Percentiles rank a stretch among this genome's conserved stretches.
Conservation (phyloP, 1,140 invertebrate species). For the Panagrolaimus sp. region DNA sequence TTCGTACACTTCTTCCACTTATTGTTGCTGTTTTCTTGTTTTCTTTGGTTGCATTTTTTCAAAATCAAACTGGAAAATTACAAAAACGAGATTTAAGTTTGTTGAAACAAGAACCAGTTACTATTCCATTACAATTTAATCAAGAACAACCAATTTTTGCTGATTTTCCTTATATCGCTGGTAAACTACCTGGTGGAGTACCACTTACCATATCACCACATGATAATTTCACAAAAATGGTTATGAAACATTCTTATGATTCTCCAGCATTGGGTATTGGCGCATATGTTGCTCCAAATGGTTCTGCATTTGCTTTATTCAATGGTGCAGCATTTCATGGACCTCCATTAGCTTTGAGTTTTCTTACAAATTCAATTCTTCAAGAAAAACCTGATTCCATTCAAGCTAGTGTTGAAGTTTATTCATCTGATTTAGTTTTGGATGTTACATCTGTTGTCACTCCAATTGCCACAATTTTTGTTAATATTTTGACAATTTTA, state of each 20-base stretch:
- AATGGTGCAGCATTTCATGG: constrained; percentile 36
- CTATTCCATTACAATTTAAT: constrained; percentile 22
- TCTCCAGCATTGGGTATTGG: constrained; percentile 38
- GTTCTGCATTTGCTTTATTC: constrained; percentile 31
- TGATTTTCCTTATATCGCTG: constrained; percentile 21
- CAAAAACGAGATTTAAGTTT: constrained; percentile 26
- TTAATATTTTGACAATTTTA: constrained; percentile 20
- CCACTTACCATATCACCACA: constrained; percentile 14
- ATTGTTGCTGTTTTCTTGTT: constrained; percentile 29
- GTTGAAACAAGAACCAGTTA: constrained; percentile 22
- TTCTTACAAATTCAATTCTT: constrained; percentile 33
- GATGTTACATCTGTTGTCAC: background rate
- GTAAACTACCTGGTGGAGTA: constrained; percentile 15
- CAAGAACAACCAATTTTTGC: background rate
- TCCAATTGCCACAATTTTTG: background rate
- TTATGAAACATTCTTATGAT: constrained; percentile 26
- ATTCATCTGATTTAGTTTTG: background rate
- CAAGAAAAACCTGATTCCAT: constrained; percentile 14
- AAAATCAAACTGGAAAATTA: background rate
- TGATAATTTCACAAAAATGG: constrained; percentile 10
- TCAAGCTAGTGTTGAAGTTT: background rate
- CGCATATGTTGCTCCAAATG: constrained; percentile 18
- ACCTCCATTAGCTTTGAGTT: constrained; percentile 28
- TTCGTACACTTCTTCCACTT: constrained; percentile 31
- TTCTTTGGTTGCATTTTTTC: constrained; percentile 24